Evolutionary conservation across 2,797 vertebrate genomes (phyloP), one percentile per base, ranked within the genome.

Genomic region (Petrocephalus sullivani): DNA sequence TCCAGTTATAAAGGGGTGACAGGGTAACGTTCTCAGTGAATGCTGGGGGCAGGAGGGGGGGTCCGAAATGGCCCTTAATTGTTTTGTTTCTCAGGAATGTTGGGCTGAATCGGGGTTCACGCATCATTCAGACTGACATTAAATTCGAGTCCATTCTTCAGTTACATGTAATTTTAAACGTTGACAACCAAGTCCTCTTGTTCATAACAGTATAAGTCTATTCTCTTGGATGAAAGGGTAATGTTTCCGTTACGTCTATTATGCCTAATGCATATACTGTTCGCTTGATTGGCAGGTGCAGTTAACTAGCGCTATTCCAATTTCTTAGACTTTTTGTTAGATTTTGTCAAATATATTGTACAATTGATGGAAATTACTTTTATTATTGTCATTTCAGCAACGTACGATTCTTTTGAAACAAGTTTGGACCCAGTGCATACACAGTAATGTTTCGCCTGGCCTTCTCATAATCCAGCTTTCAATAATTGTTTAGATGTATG

Each of bases 81-180:
- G 94, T 91, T 89, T 88, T 58, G 23, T 54, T 67, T 57, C 78
- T n/a, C 54, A 64, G 89, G 90, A 90, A 90, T 91, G 86, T 94
- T 90, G 33, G 89, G 90, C 92, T 95, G 92, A 90, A 89, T 91
- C 91, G 91, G 92, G 92, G 92, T 94, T 95, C 94, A 94, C 94
- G 95, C 93, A 88, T 95, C 90, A 92, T 94, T 95, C 92, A 91
- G 33, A 49, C 58, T 85, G 23, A 56, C 23, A 51, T n/a, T 82
- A 82, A 51, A 16, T 1, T 12, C 28, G 58, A 60, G n/a, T 60
- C 58, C 14, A 60, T n/a, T 12, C 12, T 12, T 37, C 21, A 10
- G 67, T 33, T 37, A 33, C 12, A 37, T 75, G 21, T 75, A 9
- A 51, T 51, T 51, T 51, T 51, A 51, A 51, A 51, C 49, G 49